Evolutionary conservation across 2,888 invertebrate genomes (phyloP).

Genomic region (Agrochola lychnidis): DNA sequence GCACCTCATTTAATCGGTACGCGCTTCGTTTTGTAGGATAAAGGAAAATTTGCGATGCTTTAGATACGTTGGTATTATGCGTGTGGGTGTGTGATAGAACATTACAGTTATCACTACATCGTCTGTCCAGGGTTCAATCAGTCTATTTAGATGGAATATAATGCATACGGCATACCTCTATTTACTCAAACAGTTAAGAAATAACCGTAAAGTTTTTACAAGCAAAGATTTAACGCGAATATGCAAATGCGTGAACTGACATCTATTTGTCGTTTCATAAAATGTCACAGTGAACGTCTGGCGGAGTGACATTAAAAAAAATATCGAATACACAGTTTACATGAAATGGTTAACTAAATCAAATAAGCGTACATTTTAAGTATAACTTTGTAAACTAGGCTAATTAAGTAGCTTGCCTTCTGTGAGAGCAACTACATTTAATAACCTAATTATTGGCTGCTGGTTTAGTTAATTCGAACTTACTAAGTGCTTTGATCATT

Average conservation of each 20-base stretch:
- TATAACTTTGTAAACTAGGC: conserved; percentile 51
- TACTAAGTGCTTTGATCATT: conserved; percentile 42
- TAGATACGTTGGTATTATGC: conserved; percentile 71
- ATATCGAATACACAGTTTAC: conserved; percentile 32
- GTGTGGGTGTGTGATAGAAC: conserved; percentile 65
- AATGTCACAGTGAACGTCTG: conserved; percentile 23
- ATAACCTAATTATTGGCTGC: conserved; percentile 34
- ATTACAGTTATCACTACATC: conserved; percentile 59
- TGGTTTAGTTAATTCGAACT: conserved; percentile 50
- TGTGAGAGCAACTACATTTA: conserved; percentile 46
- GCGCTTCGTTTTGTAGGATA: conserved; percentile 89
- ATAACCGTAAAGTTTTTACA: conserved; percentile 49
- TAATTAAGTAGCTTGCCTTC: conserved; percentile 61
- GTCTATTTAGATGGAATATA: conserved; percentile 31
- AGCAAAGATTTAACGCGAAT: conserved; percentile 41
- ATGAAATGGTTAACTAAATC: conserved; percentile 35
- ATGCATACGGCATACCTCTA: conserved; percentile 16
- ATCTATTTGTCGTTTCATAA: conserved; percentile 33
- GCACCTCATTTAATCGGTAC: conserved; percentile 91
- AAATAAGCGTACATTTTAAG: conserved; percentile 32
- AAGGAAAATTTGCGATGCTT: conserved; percentile 86
- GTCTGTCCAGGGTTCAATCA: conserved; percentile 51
- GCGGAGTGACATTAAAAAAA: conserved; percentile 8
- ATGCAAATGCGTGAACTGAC: conserved; percentile 50
- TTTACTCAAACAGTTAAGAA: conserved; percentile 47